phyloP scores from a whole-genome alignment of 2,113 vertebrate genomes.

The Natator depressus region DNA sequence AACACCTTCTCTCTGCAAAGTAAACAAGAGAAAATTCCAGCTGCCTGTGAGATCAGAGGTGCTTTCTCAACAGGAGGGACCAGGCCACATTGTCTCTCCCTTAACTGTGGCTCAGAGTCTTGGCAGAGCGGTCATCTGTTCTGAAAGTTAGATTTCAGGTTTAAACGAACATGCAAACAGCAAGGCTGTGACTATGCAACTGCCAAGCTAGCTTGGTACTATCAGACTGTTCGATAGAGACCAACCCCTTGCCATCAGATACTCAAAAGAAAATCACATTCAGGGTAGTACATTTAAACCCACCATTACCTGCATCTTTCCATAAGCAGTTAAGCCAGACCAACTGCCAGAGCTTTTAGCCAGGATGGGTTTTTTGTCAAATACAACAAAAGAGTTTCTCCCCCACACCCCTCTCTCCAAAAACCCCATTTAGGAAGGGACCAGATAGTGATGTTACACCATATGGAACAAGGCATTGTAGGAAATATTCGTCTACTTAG shows the following conservation, averaged over 20 bases:
- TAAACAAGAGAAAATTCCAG: neutral
- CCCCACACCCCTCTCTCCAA: neutral
- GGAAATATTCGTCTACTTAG: too few relatives aligned
- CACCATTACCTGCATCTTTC: neutral
- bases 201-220: rapidly evolving
- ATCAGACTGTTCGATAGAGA: rapidly evolving
- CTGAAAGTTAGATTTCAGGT: rapidly evolving
- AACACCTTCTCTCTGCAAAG: rapidly evolving
- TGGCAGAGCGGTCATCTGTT: neutral
- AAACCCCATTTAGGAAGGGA: rapidly evolving
- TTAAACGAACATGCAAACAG: rapidly evolving
- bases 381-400: neutral
- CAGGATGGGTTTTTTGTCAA: neutral
- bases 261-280: rapidly evolving
- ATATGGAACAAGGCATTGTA: neutral
- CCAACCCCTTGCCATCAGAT: rapidly evolving
- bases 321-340: neutral
- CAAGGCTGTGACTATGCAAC: rapidly evolving
- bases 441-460: rapidly evolving
- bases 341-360: neutral
- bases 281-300: neutral
- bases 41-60: neutral
- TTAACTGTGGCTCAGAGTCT: neutral
- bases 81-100: neutral
- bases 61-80: neutral